phyloP scores from a whole-genome alignment of 2,888 invertebrate genomes.

The Eristalis tenax region DNA sequence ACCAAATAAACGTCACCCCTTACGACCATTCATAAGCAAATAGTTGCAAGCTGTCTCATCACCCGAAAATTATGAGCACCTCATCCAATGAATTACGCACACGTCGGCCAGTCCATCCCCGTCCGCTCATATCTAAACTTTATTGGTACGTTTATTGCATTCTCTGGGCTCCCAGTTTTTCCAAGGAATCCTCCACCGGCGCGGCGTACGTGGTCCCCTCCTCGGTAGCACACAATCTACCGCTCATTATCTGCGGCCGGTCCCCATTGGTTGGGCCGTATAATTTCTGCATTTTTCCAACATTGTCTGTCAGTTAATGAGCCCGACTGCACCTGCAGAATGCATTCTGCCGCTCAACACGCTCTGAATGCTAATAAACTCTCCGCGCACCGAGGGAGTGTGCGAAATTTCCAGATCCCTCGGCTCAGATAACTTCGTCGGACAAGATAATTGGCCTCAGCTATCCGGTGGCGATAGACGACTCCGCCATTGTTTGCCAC shows the following conservation, averaged over 20 bases:
- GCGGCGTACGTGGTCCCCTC: slow-evolving; percentile 17
- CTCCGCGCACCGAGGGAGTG: slow-evolving; percentile 16
- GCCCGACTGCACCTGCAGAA: slow-evolving; percentile 54
- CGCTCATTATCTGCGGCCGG: slow-evolving; percentile 16
- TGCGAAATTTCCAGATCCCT: slow-evolving; percentile 49
- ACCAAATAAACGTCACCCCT: not conserved
- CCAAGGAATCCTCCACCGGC: slow-evolving; percentile 22
- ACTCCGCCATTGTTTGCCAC: slow-evolving; percentile 58
- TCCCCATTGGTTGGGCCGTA: slow-evolving; percentile 56
- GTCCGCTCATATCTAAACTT: not conserved
- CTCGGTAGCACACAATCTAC: slow-evolving; percentile 14
- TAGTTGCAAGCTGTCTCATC: not conserved
- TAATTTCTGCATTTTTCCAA: slow-evolving; percentile 54
- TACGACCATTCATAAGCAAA: not conserved
- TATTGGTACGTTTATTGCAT: slow-evolving; percentile 1
- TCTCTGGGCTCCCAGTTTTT: not conserved
- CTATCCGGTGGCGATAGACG: slow-evolving; percentile 44
- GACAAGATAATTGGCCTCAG: slow-evolving; percentile 66
- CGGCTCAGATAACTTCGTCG: slow-evolving; percentile 47
- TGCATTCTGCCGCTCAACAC: slow-evolving; percentile 45
- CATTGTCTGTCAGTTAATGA: slow-evolving; percentile 56
- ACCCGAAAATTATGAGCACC: not conserved
- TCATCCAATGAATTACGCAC: not conserved
- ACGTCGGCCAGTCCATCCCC: not conserved
- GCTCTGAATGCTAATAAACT: slow-evolving; percentile 50